Percentiles rank a stretch among this genome's conserved stretches.
Conservation (phyloP, 2,797 vertebrate genomes). For the Megalops cyprinoides region DNA sequence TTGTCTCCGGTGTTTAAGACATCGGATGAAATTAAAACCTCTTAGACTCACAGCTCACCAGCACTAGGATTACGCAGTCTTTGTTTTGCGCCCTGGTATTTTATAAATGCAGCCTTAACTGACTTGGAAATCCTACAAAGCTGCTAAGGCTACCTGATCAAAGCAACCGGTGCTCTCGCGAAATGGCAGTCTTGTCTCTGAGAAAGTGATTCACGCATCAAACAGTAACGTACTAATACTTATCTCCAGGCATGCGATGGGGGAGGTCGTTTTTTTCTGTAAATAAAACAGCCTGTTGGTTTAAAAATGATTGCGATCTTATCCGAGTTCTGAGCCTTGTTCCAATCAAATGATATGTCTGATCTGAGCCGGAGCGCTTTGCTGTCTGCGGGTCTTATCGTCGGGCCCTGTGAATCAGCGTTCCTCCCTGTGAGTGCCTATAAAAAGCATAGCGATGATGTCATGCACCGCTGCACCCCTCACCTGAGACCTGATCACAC, state of each 20-base stretch:
- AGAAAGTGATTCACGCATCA: neutral
- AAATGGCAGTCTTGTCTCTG: neutral
- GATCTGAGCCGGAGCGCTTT: neutral
- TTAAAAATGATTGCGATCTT: neutral
- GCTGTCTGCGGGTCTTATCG: neutral
- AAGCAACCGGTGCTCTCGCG: neutral
- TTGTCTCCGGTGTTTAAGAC: neutral
- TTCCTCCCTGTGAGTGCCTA: neutral
- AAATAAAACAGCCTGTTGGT: neutral
- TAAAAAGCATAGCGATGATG: neutral
- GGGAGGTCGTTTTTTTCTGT: neutral
- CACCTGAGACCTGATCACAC: neutral
- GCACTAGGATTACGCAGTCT: neutral
- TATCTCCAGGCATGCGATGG: neutral
- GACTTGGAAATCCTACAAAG: neutral
- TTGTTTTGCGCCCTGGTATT: neutral
- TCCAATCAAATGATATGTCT: neutral
- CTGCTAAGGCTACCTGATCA: neutral
- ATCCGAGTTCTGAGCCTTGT: neutral
- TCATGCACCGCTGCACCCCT: neutral
- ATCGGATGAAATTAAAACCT: conserved; percentile 3
- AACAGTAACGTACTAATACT: neutral
- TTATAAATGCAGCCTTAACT: too few relatives aligned
- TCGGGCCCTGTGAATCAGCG: neutral
- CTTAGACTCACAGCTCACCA: neutral